Percentiles rank a stretch among this genome's conserved stretches.
These are phyloP conservation scores for Amphipyra tragopoginis DNA, from an alignment of 2,888 invertebrate species.

Conservation along the genomic window DNA sequence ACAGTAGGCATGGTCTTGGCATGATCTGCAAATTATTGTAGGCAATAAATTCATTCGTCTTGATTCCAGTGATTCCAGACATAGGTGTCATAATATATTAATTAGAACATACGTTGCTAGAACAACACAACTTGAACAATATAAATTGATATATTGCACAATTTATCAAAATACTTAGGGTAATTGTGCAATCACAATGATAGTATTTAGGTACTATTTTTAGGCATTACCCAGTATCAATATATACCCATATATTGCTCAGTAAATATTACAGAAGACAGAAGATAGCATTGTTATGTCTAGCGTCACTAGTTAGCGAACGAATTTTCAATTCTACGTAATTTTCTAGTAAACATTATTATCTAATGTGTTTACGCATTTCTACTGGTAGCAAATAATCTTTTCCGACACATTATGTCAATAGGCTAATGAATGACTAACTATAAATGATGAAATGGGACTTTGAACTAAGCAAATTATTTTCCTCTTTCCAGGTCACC, in stretches of 20 bases:
- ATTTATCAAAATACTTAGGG: slow-evolving; percentile 9
- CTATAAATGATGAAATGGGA: not conserved
- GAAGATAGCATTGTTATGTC: slow-evolving; percentile 27
- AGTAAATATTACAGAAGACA: slow-evolving; percentile 30
- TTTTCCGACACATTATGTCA: slow-evolving; percentile 18
- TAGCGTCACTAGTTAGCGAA: slow-evolving; percentile 38
- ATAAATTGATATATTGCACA: slow-evolving; percentile 9
- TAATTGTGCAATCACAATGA: slow-evolving; percentile 26
- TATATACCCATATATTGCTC: slow-evolving; percentile 13
- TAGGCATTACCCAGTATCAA: slow-evolving; percentile 35
- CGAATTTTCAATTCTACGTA: slow-evolving; percentile 36
- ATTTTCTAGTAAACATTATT: slow-evolving; percentile 43
- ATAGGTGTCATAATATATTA: slow-evolving; percentile 13
- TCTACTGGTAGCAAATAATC: slow-evolving; percentile 22
- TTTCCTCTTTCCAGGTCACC: slow-evolving; percentile 77
- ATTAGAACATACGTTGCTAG: slow-evolving; percentile 21
- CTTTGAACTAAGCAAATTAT: slow-evolving; percentile 4
- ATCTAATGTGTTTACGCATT: slow-evolving; percentile 31
- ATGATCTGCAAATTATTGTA: slow-evolving; percentile 17
- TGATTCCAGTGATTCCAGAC: slow-evolving; percentile 23
- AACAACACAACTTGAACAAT: slow-evolving; percentile 16
- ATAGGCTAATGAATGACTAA: slow-evolving; percentile 3
- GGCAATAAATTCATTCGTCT: slow-evolving; percentile 51
- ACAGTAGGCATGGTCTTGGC: not conserved
- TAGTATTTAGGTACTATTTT: slow-evolving; percentile 35